Conservation (phyloP, 2,797 vertebrate species). For the Ateles fusciceps region DNA sequence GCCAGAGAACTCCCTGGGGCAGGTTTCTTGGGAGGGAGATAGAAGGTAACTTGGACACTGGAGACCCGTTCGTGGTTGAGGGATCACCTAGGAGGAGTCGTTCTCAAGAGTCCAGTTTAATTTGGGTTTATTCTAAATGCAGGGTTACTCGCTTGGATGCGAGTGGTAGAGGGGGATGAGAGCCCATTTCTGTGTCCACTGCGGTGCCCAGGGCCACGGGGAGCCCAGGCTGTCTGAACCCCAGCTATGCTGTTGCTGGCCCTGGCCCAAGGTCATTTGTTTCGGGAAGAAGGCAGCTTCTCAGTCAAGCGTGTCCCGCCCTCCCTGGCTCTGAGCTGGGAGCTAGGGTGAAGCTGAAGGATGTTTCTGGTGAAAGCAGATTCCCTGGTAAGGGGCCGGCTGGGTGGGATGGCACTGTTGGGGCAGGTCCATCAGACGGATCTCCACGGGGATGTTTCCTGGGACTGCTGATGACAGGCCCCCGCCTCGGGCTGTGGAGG, state of each 20-base stretch:
- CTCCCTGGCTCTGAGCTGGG: background rate
- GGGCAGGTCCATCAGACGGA: slow-evolving; percentile 43
- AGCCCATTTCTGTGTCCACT: background rate
- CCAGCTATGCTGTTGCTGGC: background rate
- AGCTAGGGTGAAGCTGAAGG: slow-evolving; percentile 19
- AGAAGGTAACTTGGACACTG: background rate
- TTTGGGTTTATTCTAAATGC: background rate
- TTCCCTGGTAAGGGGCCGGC: background rate
- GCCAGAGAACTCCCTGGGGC: background rate
- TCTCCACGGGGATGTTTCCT: slow-evolving; percentile 14
- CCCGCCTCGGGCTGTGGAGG: background rate
- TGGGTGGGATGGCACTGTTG: background rate
- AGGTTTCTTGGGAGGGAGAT: background rate
- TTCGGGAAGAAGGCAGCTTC: background rate
- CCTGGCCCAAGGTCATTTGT: slow-evolving; percentile 47
- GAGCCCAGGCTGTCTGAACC: background rate
- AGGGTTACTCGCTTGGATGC: background rate
- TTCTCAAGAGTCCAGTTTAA: background rate
- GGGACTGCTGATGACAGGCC: slow-evolving; percentile 43
- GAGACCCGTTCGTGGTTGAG: background rate
- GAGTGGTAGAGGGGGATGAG: background rate
- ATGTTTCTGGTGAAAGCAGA: background rate
- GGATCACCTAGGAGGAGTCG: background rate
- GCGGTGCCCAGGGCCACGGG: background rate
- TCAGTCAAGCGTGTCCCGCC: background rate